Conservation (phyloP, 2,113 vertebrate species). For the Lamprologus callipterus region DNA sequence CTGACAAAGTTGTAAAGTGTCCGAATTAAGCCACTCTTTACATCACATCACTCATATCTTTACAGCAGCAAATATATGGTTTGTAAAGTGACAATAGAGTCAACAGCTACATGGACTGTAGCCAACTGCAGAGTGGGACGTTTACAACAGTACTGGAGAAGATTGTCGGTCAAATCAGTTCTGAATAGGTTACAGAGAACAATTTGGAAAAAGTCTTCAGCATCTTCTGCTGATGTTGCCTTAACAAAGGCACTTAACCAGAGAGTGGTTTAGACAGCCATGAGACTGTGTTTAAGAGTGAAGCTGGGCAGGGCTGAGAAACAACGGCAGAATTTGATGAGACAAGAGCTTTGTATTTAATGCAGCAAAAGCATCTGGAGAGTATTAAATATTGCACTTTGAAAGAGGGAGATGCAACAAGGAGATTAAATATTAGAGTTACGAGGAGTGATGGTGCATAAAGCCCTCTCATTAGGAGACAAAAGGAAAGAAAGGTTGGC, state of each 20-base stretch:
- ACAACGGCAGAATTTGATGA: background rate
- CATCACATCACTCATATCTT: background rate
- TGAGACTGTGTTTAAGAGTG: background rate
- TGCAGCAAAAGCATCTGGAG: slow-evolving; percentile 6
- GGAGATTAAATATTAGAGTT: background rate
- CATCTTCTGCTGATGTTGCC: slow-evolving; percentile 5
- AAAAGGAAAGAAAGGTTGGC: background rate
- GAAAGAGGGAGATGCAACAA: background rate
- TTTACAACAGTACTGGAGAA: background rate
- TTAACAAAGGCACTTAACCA: slow-evolving; percentile 39
- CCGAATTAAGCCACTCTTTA: background rate
- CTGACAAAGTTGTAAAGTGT: background rate
- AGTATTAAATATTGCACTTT: slow-evolving; percentile 62
- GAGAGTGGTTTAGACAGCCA: accelerated
- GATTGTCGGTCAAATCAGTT: background rate
- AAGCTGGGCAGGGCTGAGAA: background rate
- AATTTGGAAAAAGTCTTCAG: background rate
- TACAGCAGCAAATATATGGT: slow-evolving; percentile 6
- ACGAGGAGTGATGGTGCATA: slow-evolving; percentile 14
- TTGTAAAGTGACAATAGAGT: background rate
- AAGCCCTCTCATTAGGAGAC: background rate
- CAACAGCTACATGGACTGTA: background rate
- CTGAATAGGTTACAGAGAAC: background rate
- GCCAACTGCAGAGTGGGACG: background rate
- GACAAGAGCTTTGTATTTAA: background rate